Conservation (phyloP, 2,888 invertebrate genomes). For the Eilema caniola region DNA sequence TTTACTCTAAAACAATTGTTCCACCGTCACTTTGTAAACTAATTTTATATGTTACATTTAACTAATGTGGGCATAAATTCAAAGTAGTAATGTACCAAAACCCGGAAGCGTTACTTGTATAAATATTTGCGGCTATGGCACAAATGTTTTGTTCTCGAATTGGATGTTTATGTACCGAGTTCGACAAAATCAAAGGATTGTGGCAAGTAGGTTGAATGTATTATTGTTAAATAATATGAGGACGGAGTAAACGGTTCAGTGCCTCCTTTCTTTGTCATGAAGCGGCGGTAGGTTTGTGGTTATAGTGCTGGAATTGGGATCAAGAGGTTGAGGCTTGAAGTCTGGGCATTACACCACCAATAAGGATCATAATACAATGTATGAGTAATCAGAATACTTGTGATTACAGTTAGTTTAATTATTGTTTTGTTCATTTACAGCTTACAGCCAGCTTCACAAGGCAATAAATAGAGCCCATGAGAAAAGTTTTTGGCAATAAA, state of each 20-base stretch:
- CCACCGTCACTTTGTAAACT: constrained; percentile 1
- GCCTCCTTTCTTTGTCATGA: not conserved
- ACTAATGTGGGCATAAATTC: constrained; percentile 14
- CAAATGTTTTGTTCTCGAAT: constrained; percentile 17
- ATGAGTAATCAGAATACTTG: too few relatives aligned
- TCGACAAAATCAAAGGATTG: constrained; percentile 12
- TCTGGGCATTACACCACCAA: too few relatives aligned
- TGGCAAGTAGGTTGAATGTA: not conserved
- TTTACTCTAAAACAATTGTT: not conserved
- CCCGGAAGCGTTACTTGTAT: constrained; percentile 20
- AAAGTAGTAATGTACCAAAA: constrained; percentile 6
- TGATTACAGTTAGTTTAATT: too few relatives aligned
- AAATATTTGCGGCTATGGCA: constrained; percentile 19
- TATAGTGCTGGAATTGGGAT: not conserved
- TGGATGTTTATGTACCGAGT: constrained; percentile 15
- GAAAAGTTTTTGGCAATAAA: too few relatives aligned
- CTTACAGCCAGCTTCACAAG: too few relatives aligned
- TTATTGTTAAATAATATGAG: not conserved
- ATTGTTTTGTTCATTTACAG: too few relatives aligned
- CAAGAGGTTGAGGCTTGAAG: too few relatives aligned
- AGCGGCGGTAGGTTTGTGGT: not conserved
- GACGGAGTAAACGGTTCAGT: not conserved
- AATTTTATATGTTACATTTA: constrained; percentile 14
- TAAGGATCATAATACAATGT: too few relatives aligned
- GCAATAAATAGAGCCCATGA: too few relatives aligned